Evolutionary conservation across 1,140 invertebrate species (phyloP).

Genomic region (Heterodera carotae): DNA sequence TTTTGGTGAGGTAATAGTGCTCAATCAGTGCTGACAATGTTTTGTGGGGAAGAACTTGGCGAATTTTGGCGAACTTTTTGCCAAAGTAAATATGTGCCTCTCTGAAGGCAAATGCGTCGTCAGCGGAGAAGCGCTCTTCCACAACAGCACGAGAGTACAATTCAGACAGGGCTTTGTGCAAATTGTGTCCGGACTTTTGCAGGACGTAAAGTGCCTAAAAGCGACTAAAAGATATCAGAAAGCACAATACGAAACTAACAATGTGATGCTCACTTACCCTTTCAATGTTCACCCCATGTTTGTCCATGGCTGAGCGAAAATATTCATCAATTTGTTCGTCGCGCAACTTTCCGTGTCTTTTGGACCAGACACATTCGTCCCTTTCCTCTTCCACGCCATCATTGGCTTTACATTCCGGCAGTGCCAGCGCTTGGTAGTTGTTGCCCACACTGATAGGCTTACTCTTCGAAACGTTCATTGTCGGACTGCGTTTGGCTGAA

Average conservation of each 20-base stretch:
- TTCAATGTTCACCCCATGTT: conserved; percentile 29
- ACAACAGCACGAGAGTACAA: neutral
- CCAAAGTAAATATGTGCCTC: conserved; percentile 33
- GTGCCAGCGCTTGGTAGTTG: conserved; percentile 17
- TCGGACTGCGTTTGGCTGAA: conserved; percentile 23
- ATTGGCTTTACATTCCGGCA: conserved; percentile 2
- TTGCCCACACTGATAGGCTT: conserved; percentile 19
- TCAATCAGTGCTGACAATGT: conserved; percentile 33
- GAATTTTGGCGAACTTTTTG: conserved; percentile 45
- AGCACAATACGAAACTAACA: neutral
- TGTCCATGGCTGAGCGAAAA: conserved; percentile 16
- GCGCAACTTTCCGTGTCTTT: neutral
- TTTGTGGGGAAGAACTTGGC: conserved; percentile 41
- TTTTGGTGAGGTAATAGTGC: conserved; percentile 47
- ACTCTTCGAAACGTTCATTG: conserved; percentile 10
- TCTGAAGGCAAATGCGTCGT: conserved; percentile 34
- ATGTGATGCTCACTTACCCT: conserved; percentile 9
- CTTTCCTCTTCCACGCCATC: neutral
- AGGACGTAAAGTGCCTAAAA: conserved; percentile 39
- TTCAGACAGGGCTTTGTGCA: neutral
- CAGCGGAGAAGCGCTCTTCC: conserved; percentile 6
- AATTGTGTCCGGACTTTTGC: conserved; percentile 18
- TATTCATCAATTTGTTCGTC: conserved; percentile 25
- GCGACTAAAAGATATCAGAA: neutral
- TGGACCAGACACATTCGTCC: conserved; percentile 33